phyloP scores from a whole-genome alignment of 1,140 invertebrate genomes.

The Mya arenaria region DNA sequence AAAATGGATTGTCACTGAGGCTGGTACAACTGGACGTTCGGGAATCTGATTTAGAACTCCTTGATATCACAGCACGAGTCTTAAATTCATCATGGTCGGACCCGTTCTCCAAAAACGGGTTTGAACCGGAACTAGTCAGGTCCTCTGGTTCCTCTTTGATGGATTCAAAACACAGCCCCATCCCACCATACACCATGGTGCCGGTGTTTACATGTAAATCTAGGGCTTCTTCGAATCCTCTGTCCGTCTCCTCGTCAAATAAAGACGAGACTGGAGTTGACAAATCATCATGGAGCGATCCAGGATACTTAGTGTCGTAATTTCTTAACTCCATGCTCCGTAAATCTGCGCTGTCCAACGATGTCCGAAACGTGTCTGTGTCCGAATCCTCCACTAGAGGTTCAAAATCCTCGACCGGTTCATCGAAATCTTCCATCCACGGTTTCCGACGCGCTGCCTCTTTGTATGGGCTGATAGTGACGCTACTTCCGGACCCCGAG shows the following conservation, averaged over 20 bases:
- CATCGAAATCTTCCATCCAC: slow-evolving; percentile 38
- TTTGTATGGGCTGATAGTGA: slow-evolving; percentile 30
- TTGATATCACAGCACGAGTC: slow-evolving; percentile 48
- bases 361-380: slow-evolving; percentile 38
- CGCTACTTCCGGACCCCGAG: slow-evolving; percentile 28
- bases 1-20: slow-evolving; percentile 24
- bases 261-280: slow-evolving; percentile 50
- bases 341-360: slow-evolving; percentile 14
- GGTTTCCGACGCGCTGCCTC: slow-evolving; percentile 5
- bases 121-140: slow-evolving; percentile 46
- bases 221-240: slow-evolving; percentile 59
- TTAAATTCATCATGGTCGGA: slow-evolving; percentile 39
- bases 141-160: slow-evolving; percentile 66
- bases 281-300: slow-evolving; percentile 14
- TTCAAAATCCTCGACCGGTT: slow-evolving; percentile 15
- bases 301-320: slow-evolving; percentile 1
- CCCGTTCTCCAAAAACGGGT: slow-evolving; percentile 35
- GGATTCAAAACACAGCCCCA: slow-evolving; percentile 62
- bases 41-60: slow-evolving; percentile 35
- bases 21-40: slow-evolving; percentile 14
- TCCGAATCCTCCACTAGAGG: slow-evolving; percentile 38
- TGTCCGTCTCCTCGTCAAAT: slow-evolving; percentile 61
- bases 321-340: not conserved
- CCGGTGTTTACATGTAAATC: slow-evolving; percentile 38
- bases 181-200: slow-evolving; percentile 37